phyloP scores from a whole-genome alignment of 92 coral and sea anemone species.

The Actinostola sp. region DNA sequence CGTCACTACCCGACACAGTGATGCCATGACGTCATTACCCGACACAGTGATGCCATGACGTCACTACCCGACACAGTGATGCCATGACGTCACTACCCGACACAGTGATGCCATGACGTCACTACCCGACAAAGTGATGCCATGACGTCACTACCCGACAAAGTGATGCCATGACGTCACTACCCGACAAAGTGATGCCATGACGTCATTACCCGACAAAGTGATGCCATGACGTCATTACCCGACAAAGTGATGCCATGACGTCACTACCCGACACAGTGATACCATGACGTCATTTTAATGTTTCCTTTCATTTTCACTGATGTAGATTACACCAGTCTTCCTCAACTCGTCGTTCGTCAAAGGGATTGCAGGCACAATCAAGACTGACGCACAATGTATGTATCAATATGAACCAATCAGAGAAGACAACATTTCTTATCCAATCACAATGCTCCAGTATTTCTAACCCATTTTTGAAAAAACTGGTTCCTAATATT shows the following conservation, averaged over 20 bases:
- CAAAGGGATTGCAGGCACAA: slow-evolving; percentile 11
- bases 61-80: neutral
- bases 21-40: neutral
- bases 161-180: neutral
- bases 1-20: neutral
- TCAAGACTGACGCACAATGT: slow-evolving; percentile 51
- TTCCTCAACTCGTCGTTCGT: slow-evolving; percentile 46
- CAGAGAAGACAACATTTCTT: too few species aligned
- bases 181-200: neutral
- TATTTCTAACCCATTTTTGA: too few species aligned
- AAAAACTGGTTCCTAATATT: too few species aligned
- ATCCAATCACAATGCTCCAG: too few species aligned
- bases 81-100: neutral
- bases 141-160: neutral
- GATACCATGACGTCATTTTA: neutral
- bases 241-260: neutral
- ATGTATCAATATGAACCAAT: neutral
- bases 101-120: neutral
- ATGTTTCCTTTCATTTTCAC: neutral
- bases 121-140: neutral
- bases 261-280: neutral
- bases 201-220: neutral
- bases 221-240: neutral
- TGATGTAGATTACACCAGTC: slow-evolving; percentile 59
- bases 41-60: neutral